Evolutionary conservation across 1,140 invertebrate species (phyloP).

Genomic region (Ceratitis capitata): DNA sequence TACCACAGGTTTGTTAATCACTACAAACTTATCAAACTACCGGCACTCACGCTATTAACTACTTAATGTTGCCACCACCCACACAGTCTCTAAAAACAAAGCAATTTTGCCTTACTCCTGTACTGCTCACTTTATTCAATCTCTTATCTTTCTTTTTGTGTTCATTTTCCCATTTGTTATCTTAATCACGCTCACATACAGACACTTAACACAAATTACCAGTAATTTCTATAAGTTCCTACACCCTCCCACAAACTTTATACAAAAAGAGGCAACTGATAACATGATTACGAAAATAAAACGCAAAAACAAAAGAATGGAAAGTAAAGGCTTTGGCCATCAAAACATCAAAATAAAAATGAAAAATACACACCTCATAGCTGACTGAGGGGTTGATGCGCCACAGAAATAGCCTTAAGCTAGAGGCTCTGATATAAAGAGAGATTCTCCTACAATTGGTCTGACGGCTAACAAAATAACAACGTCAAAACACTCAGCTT

Average conservation of each 20-base stretch:
- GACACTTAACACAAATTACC: conserved; percentile 28
- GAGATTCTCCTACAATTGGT: no score
- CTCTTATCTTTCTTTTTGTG: background rate
- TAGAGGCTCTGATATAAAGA: no score
- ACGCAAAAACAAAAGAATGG: background rate
- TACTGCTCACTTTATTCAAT: no score
- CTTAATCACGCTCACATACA: conserved; percentile 21
- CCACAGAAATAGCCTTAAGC: background rate
- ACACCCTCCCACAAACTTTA: background rate
- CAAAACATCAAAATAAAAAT: background rate
- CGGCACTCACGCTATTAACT: no score
- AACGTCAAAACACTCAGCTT: no score
- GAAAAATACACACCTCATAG: background rate
- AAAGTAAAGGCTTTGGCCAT: no score
- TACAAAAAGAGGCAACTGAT: background rate
- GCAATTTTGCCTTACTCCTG: background rate
- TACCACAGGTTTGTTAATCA: no score
- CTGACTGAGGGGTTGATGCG: background rate
- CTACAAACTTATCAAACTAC: no score
- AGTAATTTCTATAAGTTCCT: conserved; percentile 13
- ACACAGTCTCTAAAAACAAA: no score
- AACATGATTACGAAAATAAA: background rate
- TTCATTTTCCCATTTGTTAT: background rate
- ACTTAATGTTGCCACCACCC: no score
- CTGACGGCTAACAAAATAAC: background rate